Base-by-base conservation (phyloP, 35 echinoderm and acorn worm genomes). In the Ophiothrix spiculata region DNA sequence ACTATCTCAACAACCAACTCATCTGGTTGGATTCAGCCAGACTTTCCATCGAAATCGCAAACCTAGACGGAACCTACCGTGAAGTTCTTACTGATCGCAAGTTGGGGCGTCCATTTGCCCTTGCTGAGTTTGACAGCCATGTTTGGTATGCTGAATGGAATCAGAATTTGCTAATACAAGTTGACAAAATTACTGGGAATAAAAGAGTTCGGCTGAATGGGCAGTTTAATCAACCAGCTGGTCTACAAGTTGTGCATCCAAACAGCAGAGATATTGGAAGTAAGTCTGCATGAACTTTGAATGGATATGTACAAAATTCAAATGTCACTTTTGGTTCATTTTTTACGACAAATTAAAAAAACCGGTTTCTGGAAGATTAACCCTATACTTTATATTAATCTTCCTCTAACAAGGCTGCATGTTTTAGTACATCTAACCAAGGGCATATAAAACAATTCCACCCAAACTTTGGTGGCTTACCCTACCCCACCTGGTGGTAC, bases 111-210 rank as follows among this genome's bases (percentile, higher is more conserved):
- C 88, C 88, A 15, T 77, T 73, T 77, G 88, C 85, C 25, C 38
- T 99, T 32, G 89, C 89, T 0, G 88, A 88, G 33, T 94, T 89
- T 29, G 82, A 78, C 0, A 78, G 87, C 38, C 75, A 88, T 35
- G 49, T 94, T 29, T 99, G 96, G 96, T 99, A 69, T 41, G 91
- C 92, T 4, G 92, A 99, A 16, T 87, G 86, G 56, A 79, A 75
- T 1, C 84, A 87, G 12, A 81, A 90, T 69, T 76, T 89, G 83
- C 64, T 99, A 6, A 73, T 99, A 4, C 75, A 89, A 3, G 40
- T 99, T 0, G 84, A 94, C 37, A 75, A 82, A 39, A 56, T 28
- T 0, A 85, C 63, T 28, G 86, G 89, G 13, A 74, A 76, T 0
- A 76, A 86, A 17, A 77, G 85, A 25, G 46, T 99, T 28, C 25